phyloP scores from a whole-genome alignment of 1,140 invertebrate genomes.

The Microplitis mediator region DNA sequence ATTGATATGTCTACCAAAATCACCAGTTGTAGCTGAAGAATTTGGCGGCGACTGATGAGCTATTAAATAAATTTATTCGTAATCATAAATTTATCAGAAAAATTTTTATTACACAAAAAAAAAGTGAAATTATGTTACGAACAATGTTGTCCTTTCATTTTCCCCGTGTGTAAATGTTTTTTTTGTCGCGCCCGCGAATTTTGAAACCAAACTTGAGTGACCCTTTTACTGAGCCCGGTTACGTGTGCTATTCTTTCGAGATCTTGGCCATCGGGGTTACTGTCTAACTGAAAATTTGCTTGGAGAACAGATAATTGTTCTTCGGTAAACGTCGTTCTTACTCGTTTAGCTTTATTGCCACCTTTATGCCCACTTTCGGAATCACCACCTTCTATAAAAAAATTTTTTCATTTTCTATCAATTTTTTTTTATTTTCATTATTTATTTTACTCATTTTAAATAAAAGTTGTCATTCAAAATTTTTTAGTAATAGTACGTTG shows the following conservation, averaged over 20 bases:
- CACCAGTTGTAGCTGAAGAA: slow-evolving; percentile 43
- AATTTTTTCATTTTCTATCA: slow-evolving; percentile 31
- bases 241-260: slow-evolving; percentile 96
- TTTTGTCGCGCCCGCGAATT: slow-evolving; percentile 98
- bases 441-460: slow-evolving; percentile 22
- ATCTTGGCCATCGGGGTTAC: slow-evolving; percentile 98
- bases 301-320: slow-evolving; percentile 96
- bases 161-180: slow-evolving; percentile 89
- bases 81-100: background rate
- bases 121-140: slow-evolving; percentile 63
- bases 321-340: slow-evolving; percentile 96
- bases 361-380: slow-evolving; percentile 82
- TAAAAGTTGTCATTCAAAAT: background rate
- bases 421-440: no score
- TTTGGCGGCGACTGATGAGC: slow-evolving; percentile 51
- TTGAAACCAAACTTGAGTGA: slow-evolving; percentile 99
- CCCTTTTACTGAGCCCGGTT: slow-evolving; percentile 95
- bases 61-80: slow-evolving; percentile 29
- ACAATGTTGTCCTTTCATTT: slow-evolving; percentile 79
- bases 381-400: slow-evolving; percentile 80
- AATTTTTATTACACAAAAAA: no score
- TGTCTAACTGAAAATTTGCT: slow-evolving; percentile 96
- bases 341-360: slow-evolving; percentile 88
- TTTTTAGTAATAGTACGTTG: background rate
- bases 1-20: slow-evolving; percentile 80